These are phyloP conservation scores for Thereva unica DNA, from an alignment of 2,888 invertebrate species.

Conservation along the genomic window DNA sequence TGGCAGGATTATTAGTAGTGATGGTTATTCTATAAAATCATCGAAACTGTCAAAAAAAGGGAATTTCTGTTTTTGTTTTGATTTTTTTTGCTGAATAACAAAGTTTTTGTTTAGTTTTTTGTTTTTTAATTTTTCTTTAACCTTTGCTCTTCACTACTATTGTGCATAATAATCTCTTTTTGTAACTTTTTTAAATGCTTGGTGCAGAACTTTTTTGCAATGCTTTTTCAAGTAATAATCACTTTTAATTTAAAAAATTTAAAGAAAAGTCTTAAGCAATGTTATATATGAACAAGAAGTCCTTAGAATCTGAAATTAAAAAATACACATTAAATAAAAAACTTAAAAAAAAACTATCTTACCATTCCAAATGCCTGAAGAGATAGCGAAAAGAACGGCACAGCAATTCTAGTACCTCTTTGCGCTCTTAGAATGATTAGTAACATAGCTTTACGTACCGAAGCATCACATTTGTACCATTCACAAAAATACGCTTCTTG, in stretches of 20 bases:
- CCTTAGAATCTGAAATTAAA: constrained; percentile 34
- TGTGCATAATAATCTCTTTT: too few relatives aligned
- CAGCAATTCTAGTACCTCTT: constrained; percentile 17
- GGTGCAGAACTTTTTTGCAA: background rate
- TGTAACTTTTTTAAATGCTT: too few relatives aligned
- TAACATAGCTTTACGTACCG: constrained; percentile 30
- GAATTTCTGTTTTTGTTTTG: too few relatives aligned
- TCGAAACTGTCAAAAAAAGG: too few relatives aligned
- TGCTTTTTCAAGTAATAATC: background rate
- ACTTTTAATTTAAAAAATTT: background rate
- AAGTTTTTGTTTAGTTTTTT: too few relatives aligned
- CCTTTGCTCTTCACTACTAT: too few relatives aligned
- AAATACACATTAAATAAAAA: background rate
- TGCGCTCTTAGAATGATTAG: constrained; percentile 31
- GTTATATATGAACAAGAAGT: constrained; percentile 37
- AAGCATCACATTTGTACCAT: constrained; percentile 37
- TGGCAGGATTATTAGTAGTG: too few relatives aligned
- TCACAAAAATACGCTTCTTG: constrained; percentile 33
- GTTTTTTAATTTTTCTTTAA: too few relatives aligned
- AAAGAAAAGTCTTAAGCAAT: constrained; percentile 34
- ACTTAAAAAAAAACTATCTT: background rate
- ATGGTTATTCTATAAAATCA: too few relatives aligned
- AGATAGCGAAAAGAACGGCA: constrained; percentile 38
- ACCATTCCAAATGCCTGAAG: constrained; percentile 29
- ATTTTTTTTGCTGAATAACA: too few relatives aligned